Conservation (phyloP, 2,888 invertebrate genomes). For the Chelonus formosanus region DNA sequence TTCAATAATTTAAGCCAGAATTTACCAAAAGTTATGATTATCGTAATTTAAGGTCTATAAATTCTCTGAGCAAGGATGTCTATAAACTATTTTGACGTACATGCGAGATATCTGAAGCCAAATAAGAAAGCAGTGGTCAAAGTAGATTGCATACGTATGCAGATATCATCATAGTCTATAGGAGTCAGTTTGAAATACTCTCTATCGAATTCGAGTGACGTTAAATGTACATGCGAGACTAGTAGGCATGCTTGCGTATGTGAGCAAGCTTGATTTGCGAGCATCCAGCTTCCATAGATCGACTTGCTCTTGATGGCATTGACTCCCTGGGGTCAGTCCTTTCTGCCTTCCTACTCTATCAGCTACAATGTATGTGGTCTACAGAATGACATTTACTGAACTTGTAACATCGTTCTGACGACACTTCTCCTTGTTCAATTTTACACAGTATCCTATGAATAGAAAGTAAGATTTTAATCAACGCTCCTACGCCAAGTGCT, state of each 20-base stretch:
- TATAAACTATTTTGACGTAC: too few species aligned
- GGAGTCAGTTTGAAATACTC: constrained; percentile 22
- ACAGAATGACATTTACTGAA: constrained; percentile 34
- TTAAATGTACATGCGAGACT: constrained; percentile 13
- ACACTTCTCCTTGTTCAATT: not conserved
- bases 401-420: constrained; percentile 40
- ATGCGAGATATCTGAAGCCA: too few species aligned
- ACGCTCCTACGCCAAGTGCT: too few species aligned
- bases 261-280: constrained; percentile 54
- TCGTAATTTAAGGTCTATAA: too few species aligned
- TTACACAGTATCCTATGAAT: too few species aligned
- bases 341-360: constrained; percentile 54
- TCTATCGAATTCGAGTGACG: constrained; percentile 10
- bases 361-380: constrained; percentile 41
- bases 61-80: too few species aligned
- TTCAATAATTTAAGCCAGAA: too few species aligned
- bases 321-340: constrained; percentile 57
- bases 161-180: not conserved
- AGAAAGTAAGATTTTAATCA: too few species aligned
- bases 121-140: too few species aligned
- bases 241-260: constrained; percentile 15
- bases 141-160: not conserved
- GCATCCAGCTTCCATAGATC: constrained; percentile 55
- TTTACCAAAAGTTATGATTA: too few species aligned
- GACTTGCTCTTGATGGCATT: constrained; percentile 50